These are phyloP conservation scores for Trematocara zebra DNA, from an alignment of 2,113 vertebrate genomes.

Conservation along the genomic window DNA sequence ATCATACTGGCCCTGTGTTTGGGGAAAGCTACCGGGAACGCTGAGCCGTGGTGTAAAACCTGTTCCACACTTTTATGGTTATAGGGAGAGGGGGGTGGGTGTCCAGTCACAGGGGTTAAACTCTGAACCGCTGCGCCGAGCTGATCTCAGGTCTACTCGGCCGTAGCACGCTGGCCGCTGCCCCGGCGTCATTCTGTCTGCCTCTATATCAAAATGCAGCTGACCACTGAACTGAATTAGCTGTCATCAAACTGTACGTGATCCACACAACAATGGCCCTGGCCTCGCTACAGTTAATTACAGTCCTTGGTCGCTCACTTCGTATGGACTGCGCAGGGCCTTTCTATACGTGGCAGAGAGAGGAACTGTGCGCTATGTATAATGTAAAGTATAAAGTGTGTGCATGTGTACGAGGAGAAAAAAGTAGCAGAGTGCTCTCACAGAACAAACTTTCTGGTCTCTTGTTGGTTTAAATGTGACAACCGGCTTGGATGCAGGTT, in stretches of 20 bases:
- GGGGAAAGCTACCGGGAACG: background rate
- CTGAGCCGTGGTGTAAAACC: background rate
- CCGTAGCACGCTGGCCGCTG: constrained; percentile 6
- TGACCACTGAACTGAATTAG: constrained; percentile 63
- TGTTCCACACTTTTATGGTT: background rate
- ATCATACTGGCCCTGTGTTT: constrained; percentile 5
- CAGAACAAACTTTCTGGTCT: constrained; percentile 38
- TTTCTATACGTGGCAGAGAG: background rate
- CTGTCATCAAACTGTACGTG: constrained; percentile 58
- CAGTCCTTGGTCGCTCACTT: constrained; percentile 12
- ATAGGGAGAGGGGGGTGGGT: background rate
- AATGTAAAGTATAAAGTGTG: background rate
- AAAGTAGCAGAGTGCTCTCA: background rate
- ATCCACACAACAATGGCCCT: constrained; percentile 42
- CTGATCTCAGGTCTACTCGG: constrained; percentile 50
- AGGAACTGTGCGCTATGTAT: background rate
- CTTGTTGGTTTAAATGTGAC: constrained; percentile 32
- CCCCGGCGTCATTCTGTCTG: constrained; percentile 39
- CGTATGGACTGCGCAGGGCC: background rate
- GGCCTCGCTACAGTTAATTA: constrained; percentile 42
- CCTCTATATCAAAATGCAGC: constrained; percentile 55
- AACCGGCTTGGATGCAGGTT: constrained; percentile 20
- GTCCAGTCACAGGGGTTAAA: constrained; percentile 39
- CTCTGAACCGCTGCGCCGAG: constrained; percentile 44
- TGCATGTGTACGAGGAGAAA: background rate